Evolutionary conservation across 2,888 invertebrate species (phyloP), one percentile per base, ranked within the genome.

Genomic region (Cyaniris semiargus): DNA sequence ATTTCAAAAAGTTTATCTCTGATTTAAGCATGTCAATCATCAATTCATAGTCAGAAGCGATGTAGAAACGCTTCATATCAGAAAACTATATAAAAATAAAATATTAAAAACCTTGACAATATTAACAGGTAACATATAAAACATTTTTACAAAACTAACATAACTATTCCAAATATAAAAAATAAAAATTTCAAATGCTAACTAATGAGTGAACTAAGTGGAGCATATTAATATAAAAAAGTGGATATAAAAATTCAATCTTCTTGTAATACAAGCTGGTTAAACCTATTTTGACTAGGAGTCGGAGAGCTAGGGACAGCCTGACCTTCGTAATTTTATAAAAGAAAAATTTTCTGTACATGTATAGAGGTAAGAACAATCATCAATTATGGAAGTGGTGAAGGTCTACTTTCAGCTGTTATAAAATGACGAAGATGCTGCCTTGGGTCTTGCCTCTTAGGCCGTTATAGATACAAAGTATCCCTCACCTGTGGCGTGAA

Each of bases 1-100:
- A 98, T 95, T 99, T 98, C 95, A 99, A 96, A 96, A 98, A 99
- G 95, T 98, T 97, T 88, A 99, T 97, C 95, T 99, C 98, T 85
- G 98, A 97, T 95, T 98, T 98, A 95, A 98, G 97, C 91, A 97
- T 97, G 95, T 99, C 99, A 90, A 99, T 97, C 97, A 99, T 97
- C 94, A 99, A 96, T 94, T 98, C 98, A 94, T 97, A 97, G 95
- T 99, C 99, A 89, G 98, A 98, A 89, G 98, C 98, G 90, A 99
- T 97, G 97, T 99, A 99, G 96, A 99, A 99, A 91, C 98, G 97
- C 89, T 97, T 97, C 95, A 97, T 97, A 95, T 99, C 99, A 95
- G 98, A 98, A 95, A 98, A 98, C 99, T 99, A 95, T 85, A 83
- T 76, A 78, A 76, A 76, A 81, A 56, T 70, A 72, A 71, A 71